These are phyloP conservation scores for Sterna hirundo DNA, from an alignment of 2,113 vertebrate species.

Conservation along the genomic window DNA sequence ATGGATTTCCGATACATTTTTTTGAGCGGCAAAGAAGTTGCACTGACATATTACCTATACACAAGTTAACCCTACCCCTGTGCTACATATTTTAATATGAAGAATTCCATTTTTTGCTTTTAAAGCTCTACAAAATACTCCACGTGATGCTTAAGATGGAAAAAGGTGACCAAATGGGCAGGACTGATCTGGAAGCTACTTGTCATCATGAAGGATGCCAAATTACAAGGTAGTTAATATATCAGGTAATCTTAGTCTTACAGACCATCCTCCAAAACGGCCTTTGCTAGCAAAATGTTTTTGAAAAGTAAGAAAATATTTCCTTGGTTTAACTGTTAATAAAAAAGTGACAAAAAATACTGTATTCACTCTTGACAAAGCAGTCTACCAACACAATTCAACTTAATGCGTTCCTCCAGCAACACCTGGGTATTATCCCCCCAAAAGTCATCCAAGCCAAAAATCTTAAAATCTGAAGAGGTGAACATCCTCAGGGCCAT, in stretches of 20 bases:
- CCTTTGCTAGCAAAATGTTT: neutral
- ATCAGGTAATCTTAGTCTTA: neutral
- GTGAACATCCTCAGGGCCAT: neutral
- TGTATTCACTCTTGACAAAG: neutral
- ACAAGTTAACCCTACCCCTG: neutral
- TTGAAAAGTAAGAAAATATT: neutral
- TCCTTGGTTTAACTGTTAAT: neutral
- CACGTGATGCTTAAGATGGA: accelerated
- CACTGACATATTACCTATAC: neutral
- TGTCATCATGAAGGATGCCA: neutral
- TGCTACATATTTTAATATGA: neutral
- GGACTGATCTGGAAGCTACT: neutral
- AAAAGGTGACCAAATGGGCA: neutral
- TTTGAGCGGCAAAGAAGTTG: neutral
- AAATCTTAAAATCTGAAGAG: neutral
- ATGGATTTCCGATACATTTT: neutral
- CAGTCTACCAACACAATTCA: neutral
- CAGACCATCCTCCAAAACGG: neutral
- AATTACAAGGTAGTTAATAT: neutral
- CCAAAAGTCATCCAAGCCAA: neutral
- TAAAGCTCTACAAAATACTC: neutral
- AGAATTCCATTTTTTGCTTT: neutral
- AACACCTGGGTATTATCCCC: neutral
- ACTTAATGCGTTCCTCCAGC: neutral
- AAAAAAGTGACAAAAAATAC: neutral